Evolutionary conservation across 2,888 invertebrate genomes (phyloP), one percentile per base, ranked within the genome.

Genomic region (Aethes cnicana): DNA sequence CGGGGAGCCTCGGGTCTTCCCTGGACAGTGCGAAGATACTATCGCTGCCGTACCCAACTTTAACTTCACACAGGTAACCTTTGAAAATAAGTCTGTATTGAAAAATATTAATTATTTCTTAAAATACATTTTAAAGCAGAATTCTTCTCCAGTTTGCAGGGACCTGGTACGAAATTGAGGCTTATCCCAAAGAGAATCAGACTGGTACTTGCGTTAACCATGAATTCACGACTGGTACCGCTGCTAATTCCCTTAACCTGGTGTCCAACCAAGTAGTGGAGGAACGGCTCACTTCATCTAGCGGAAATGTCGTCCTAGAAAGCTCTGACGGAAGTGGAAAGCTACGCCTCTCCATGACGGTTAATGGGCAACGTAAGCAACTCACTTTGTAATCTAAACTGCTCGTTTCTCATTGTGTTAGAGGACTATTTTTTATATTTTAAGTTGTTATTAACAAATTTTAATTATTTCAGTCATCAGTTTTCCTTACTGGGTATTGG

Each of bases 101-200:
- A 23, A 23, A 23, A n/a, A 8, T 23, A 8, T 23, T 11, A 28
- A 6, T 6, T 1, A 9, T 4, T 11, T 26, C 9, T n/a, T 11
- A n/a, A n/a, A 6, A 6, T 6, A 8, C 6, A 1, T n/a, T n/a
- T 18, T 33, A 7, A 16, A 11, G 1, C 26, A n/a, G 17, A n/a
- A 2, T 39, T 9, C 5, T 12, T 7, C 3, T 69, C 30, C 70
- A 91, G 90, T 91, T 87, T 62, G 58, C 86, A 53, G 92, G 92
- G 17, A 85, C 82, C 65, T 92, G 92, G 92, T 91, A 90, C 66
- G 92, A 92, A 71, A 83, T 84, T 11, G 54, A 48, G 12, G 54
- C 56, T 9, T 60, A 60, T 50, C 91, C 91, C 59, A 84, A 90
- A 6, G 54, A 91, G 18, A 90, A 91, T 62, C 88, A 92, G 72